These are phyloP conservation scores for Scaptomyza montana DNA, from an alignment of 1,140 invertebrate species.

Conservation along the genomic window DNA sequence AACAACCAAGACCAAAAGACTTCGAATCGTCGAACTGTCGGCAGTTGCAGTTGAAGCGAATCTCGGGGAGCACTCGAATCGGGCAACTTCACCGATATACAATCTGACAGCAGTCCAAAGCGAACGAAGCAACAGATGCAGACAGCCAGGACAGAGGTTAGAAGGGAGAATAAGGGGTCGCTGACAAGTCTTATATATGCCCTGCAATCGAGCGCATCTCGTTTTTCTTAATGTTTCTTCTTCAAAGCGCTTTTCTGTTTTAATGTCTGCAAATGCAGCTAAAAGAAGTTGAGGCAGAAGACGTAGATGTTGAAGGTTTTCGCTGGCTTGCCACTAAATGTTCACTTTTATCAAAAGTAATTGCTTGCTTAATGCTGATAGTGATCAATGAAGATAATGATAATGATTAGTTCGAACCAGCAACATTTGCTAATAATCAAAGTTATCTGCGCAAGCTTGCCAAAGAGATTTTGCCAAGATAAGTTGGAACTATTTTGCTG, in stretches of 20 bases:
- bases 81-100: slow-evolving; percentile 48
- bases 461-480: slow-evolving; percentile 21
- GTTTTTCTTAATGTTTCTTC: neutral
- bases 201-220: slow-evolving; percentile 39
- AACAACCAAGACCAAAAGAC: neutral
- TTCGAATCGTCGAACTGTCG: slow-evolving; percentile 19
- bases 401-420: slow-evolving; percentile 8
- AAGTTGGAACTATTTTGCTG: slow-evolving; percentile 7
- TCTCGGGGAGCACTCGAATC: slow-evolving; percentile 13
- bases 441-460: slow-evolving; percentile 17
- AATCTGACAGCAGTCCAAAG: slow-evolving; percentile 68
- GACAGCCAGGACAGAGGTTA: neutral
- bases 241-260: slow-evolving; percentile 19
- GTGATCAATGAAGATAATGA: slow-evolving; percentile 21
- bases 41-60: neutral
- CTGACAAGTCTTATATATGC: slow-evolving; percentile 14
- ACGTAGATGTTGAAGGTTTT: neutral
- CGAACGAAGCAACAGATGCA: slow-evolving; percentile 18
- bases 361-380: slow-evolving; percentile 29
- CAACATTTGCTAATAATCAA: slow-evolving; percentile 27
- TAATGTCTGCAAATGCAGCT: neutral
- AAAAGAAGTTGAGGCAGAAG: neutral
- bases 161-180: neutral
- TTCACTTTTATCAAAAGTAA: slow-evolving; percentile 43
- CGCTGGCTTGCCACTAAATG: slow-evolving; percentile 21